These are phyloP conservation scores for Arge pagana DNA, from an alignment of 2,888 invertebrate genomes.

Conservation along the genomic window DNA sequence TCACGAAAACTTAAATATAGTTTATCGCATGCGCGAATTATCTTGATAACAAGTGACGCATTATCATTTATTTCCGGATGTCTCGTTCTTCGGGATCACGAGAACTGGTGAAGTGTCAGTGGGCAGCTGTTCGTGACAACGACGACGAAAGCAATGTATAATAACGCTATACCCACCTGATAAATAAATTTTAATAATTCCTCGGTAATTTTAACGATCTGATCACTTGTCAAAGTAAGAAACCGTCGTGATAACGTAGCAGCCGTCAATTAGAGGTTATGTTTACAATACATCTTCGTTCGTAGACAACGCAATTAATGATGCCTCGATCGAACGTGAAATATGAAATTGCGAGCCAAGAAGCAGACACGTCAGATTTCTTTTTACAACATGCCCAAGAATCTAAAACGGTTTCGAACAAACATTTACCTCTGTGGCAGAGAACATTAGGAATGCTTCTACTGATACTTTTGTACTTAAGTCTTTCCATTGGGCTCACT, in stretches of 20 bases:
- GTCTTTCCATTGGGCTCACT: slow-evolving; percentile 91
- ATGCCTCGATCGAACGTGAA: slow-evolving; percentile 54
- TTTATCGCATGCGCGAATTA: slow-evolving; percentile 10
- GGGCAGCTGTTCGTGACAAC: slow-evolving; percentile 35
- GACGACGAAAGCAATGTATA: slow-evolving; percentile 27
- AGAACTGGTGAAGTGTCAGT: slow-evolving; percentile 2
- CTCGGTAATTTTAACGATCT: no score
- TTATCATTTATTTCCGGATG: slow-evolving; percentile 1
- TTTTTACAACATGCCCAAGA: slow-evolving; percentile 47
- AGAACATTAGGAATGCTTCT: slow-evolving; percentile 50
- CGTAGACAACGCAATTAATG: background rate
- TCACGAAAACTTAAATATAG: no score
- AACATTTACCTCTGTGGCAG: slow-evolving; percentile 41
- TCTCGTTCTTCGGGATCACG: background rate
- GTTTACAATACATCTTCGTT: slow-evolving; percentile 23
- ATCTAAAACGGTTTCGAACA: slow-evolving; percentile 41
- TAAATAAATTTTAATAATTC: background rate
- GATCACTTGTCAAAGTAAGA: no score
- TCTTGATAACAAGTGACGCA: background rate
- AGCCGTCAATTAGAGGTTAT: slow-evolving; percentile 33
- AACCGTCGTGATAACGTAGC: no score
- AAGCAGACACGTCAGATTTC: slow-evolving; percentile 48
- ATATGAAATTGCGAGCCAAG: slow-evolving; percentile 52
- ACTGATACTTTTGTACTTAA: slow-evolving; percentile 83
- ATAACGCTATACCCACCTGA: slow-evolving; percentile 22